phyloP scores from a whole-genome alignment of 92 coral and sea anemone genomes.

The Pocillopora meandrina region DNA sequence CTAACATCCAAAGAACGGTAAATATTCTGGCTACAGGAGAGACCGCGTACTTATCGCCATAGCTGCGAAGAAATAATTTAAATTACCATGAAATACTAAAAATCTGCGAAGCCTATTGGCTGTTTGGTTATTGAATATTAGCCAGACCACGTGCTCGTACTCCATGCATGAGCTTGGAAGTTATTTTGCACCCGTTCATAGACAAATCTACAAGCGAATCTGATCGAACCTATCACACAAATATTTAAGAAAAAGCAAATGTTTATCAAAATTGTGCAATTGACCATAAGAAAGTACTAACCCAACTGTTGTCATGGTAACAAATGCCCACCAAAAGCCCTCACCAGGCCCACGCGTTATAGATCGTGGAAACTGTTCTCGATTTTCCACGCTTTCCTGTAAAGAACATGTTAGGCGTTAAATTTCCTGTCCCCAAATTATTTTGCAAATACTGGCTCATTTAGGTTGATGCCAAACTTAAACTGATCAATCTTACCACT shows the following conservation, averaged over 20 bases:
- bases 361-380: constrained; percentile 40
- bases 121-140: no score
- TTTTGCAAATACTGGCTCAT: not conserved
- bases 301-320: constrained; percentile 75
- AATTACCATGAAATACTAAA: not conserved
- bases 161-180: no score
- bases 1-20: constrained; percentile 48
- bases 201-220: no score
- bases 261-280: no score
- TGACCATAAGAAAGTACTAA: not conserved
- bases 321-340: constrained; percentile 64
- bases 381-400: constrained; percentile 41
- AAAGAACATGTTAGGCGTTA: not conserved
- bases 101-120: not conserved
- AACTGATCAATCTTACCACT: no score
- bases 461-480: no score
- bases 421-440: not conserved
- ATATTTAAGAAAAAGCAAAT: no score
- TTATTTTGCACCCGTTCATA: no score
- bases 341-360: constrained; percentile 41
- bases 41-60: constrained; percentile 54
- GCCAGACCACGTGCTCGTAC: no score
- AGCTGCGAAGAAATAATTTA: constrained; percentile 6
- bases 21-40: constrained; percentile 40
- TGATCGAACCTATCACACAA: no score